Base-by-base conservation (phyloP, 2,797 vertebrate genomes). In the Tympanoctomys barrerae region DNA sequence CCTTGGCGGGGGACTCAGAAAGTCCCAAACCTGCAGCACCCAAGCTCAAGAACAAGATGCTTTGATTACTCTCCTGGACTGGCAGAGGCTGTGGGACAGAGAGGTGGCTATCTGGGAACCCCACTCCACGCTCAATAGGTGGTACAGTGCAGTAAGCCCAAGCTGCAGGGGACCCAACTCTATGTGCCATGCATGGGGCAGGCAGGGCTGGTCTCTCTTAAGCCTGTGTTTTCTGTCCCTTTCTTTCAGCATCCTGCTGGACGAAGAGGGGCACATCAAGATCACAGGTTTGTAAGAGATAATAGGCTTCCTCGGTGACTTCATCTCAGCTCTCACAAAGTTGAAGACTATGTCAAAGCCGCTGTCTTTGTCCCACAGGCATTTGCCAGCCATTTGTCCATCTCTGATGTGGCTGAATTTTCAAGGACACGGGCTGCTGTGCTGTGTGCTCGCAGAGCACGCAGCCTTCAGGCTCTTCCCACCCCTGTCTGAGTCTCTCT, bases 251-350 rank as follows among this genome's bases (percentile, higher is more conserved):
- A 99, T 99, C 98, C 99, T 99, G 95, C 98, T 99, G 96, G 99
- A 99, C 96, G 99, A 99, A 98, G 99, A 99, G 73, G 99, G 99
- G 2, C 99, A 99, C 95, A 99, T 99, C 95, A 99, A 99, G 97
- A 99, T 99, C 97, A 99, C 99, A 97, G 99, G 99, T 99, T 96
- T 89, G 98, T 96, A 54, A 82, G 61, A 71, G 57, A 39, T 0
- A 1, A 36, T 21, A 4, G 26, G 6, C 39, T 22, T 21, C 64
- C 33, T 33, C 0, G 0, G 2, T 87, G 91, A 26, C 13, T 57
- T 36, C 0, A 3, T 26, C 52, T 52, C 22, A 62, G 3, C 14
- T 49, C 49, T 39, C 2, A 0, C 6, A 28, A 61, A 4, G 26
- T 1, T 16, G 16, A 28, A 59, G 3, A 18, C 2, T 11, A 9